Base-by-base conservation (phyloP, 2,113 vertebrate genomes). In the Phoxinus phoxinus region DNA sequence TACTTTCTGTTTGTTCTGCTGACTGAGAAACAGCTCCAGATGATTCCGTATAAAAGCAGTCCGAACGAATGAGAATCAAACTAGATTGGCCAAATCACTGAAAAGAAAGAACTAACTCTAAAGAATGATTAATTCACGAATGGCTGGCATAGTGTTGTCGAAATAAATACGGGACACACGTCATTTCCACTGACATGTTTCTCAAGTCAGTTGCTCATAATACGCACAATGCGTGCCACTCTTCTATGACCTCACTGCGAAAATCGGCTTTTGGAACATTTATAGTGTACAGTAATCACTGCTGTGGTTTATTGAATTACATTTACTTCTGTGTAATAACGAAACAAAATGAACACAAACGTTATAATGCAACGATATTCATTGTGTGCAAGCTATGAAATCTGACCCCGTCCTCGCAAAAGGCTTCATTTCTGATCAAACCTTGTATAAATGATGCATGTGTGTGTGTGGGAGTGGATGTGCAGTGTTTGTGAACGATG, bases 341-440 rank as follows among this genome's bases (percentile, higher is more conserved):
- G n/a, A 58, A n/a, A 11, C 15, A 37, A 51, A 59, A 56, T 17
- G 23, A 71, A 19, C 59, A 85, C 41, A 86, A 73, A 81, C 73
- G 23, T n/a, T 37, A 63, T 53, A 41, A 56, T 53, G 11, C 74
- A 85, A 48, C 82, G 81, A 84, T 77, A 30, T 41, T 56, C 7
- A 1, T 89, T 92, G 91, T 89, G 85, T 89, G 87, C 86, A 85
- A 85, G 44, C 56, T 37, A 82, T 79, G 90, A 90, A 90, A 90
- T 86, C 85, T 84, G 76, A 90, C 79, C 83, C 12, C 15, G 79
- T 86, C 73, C 32, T 86, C 80, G 86, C 88, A 89, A 41, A 63
- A 86, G 9, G 32, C 59, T 30, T 9, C 46, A 65, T 32, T 61
- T 76, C 83, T 67, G 73, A 77, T 85, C 73, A 85, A 48, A 46